These are phyloP conservation scores for Epizoanthus rinbou DNA, from an alignment of 92 coral and sea anemone species.

Conservation along the genomic window DNA sequence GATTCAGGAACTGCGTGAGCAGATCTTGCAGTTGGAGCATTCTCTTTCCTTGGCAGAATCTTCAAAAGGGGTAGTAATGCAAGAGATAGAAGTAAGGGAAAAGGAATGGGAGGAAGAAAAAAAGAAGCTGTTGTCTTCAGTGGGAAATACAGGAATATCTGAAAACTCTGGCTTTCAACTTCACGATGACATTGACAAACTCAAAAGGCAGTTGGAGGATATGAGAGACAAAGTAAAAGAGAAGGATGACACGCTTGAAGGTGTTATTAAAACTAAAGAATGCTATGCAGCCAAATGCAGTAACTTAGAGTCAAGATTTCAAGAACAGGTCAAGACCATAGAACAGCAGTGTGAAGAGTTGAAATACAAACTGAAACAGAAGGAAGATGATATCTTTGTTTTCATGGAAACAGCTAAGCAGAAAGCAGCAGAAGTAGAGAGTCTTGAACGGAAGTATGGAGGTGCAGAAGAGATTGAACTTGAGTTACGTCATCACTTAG, in stretches of 20 bases:
- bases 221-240: conserved; percentile 19
- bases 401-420: conserved; percentile 56
- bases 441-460: conserved; percentile 64
- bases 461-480: conserved; percentile 77
- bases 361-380: conserved; percentile 66
- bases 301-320: conserved; percentile 49
- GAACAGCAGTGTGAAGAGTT: conserved; percentile 68
- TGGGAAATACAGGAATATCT: neutral
- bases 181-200: conserved; percentile 42
- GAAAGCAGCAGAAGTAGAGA: conserved; percentile 52
- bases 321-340: conserved; percentile 44
- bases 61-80: conserved; percentile 57
- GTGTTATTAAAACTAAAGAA: conserved; percentile 26
- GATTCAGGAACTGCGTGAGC: conserved; percentile 53
- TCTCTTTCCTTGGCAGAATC: conserved; percentile 57
- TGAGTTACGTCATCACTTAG: conserved; percentile 81
- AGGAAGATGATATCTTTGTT: conserved; percentile 78
- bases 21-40: conserved; percentile 61
- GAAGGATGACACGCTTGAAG: conserved; percentile 49
- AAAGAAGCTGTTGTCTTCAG: conserved; percentile 33
- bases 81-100: conserved; percentile 70
- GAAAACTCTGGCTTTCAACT: conserved; percentile 15
- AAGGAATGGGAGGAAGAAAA: conserved; percentile 68
- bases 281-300: conserved; percentile 22
- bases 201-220: conserved; percentile 51